Evolutionary conservation across 2,113 vertebrate species (phyloP).

Genomic region (Isurus oxyrinchus): DNA sequence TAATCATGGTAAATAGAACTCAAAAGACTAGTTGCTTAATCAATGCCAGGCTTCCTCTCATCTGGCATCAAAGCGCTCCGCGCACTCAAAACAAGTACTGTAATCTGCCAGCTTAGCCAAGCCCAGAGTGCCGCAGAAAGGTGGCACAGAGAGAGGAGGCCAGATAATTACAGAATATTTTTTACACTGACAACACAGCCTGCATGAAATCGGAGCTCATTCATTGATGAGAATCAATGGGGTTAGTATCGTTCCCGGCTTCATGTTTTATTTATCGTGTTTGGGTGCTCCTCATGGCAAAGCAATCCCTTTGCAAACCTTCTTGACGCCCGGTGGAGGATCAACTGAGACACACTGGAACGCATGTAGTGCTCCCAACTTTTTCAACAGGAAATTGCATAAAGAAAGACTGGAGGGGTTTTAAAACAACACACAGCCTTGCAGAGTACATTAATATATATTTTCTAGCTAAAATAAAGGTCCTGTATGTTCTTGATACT

Average conservation of each 20-base stretch:
- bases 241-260: constrained; percentile 17
- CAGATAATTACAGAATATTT: constrained; percentile 36
- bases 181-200: constrained; percentile 30
- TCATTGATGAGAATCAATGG: constrained; percentile 31
- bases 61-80: constrained; percentile 26
- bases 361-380: background rate
- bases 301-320: constrained; percentile 17
- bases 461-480: background rate
- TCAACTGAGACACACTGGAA: constrained; percentile 1
- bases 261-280: constrained; percentile 34
- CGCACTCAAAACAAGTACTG: constrained; percentile 29
- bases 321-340: background rate
- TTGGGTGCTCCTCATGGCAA: constrained; percentile 33
- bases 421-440: background rate
- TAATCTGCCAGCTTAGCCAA: constrained; percentile 29
- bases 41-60: constrained; percentile 34
- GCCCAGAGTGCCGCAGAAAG: constrained; percentile 27
- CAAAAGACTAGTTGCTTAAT: constrained; percentile 36
- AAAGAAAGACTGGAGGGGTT: background rate
- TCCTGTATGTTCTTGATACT: background rate
- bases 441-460: background rate
- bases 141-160: constrained; percentile 29
- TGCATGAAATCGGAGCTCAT: constrained; percentile 33
- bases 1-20: constrained; percentile 37
- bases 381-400: background rate